A percentile compares a stretch with the other conserved stretches of the same genome.
phyloP scores from a whole-genome alignment of 2,888 invertebrate genomes.

The Balanococcus diminutus region DNA sequence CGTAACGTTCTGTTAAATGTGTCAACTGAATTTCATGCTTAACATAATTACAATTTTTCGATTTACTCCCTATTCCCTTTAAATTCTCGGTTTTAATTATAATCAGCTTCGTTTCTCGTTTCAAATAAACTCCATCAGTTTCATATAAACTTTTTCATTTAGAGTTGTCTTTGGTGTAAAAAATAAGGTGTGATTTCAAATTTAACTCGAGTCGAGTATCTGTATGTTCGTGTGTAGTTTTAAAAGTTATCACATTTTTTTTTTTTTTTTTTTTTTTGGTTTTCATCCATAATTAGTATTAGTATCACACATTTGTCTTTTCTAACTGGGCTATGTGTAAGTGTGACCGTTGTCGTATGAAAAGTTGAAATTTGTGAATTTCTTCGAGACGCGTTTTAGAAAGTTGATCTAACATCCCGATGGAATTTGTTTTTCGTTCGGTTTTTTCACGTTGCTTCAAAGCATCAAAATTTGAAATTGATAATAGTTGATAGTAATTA shows the following conservation, averaged over 20 bases:
- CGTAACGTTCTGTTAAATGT: slow-evolving; percentile 43
- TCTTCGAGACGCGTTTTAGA: background rate
- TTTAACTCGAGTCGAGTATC: background rate
- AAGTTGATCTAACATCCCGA: background rate
- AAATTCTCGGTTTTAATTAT: background rate
- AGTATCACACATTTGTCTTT: background rate
- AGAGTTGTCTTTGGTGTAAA: background rate
- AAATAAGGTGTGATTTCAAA: background rate
- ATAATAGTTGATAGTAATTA: background rate
- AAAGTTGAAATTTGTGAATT: background rate
- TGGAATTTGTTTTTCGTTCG: background rate
- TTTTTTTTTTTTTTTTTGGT: slow-evolving; percentile 4
- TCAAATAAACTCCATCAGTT: background rate
- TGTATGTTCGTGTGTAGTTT: background rate
- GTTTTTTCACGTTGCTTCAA: background rate
- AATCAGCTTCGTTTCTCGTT: background rate
- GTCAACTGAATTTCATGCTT: slow-evolving; percentile 34
- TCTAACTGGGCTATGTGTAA: background rate
- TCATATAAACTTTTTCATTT: background rate
- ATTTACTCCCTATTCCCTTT: background rate
- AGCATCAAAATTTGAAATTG: background rate
- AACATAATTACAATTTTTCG: background rate
- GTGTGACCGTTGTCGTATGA: background rate
- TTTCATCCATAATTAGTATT: background rate
- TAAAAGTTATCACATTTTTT: background rate